Evolutionary conservation across 1,140 invertebrate genomes (phyloP), one percentile per base, ranked within the genome.

Genomic region (Luehdorfia chinensis): DNA sequence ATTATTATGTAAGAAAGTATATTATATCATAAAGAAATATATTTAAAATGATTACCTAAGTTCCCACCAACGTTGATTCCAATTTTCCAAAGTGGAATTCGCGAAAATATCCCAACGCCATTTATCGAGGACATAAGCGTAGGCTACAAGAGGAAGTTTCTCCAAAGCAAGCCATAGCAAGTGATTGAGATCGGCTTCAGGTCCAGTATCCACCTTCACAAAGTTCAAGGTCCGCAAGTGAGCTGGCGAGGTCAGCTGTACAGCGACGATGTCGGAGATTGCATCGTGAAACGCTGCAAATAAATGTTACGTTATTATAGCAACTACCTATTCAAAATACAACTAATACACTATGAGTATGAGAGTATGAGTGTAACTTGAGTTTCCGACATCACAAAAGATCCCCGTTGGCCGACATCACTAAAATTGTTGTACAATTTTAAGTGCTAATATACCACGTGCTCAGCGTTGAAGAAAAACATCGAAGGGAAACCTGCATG

Each of bases 271-370:
- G 65, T 93, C 92, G 8, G 92, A 92, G 27, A 93, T 87, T 12
- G 92, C 92, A 69, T 93, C 92, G 69, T 93, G 92, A 62, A 94
- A 93, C 27, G 90, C 91, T 89, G 59, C 47, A 77, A 66, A 47
- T 30, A 50, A 39, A 46, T 7, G 25, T 18, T 25, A 1, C 4
- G 16, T 34, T 19, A 34, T 18, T 19, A 52, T n/a, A n/a, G n/a
- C n/a, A n/a, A n/a, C n/a, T n/a, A n/a, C n/a, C n/a, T n/a, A n/a
- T n/a, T n/a, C n/a, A n/a, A n/a, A n/a, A n/a, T n/a, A n/a, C n/a
- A n/a, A n/a, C n/a, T n/a, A n/a, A n/a, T n/a, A n/a, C n/a, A n/a
- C n/a, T n/a, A n/a, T n/a, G n/a, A n/a, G n/a, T n/a, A n/a, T n/a
- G n/a, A n/a, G n/a, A n/a, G n/a, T n/a, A n/a, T n/a, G n/a, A n/a